Conservation (phyloP, 2,888 invertebrate species). For the Urechis unicinctus region DNA sequence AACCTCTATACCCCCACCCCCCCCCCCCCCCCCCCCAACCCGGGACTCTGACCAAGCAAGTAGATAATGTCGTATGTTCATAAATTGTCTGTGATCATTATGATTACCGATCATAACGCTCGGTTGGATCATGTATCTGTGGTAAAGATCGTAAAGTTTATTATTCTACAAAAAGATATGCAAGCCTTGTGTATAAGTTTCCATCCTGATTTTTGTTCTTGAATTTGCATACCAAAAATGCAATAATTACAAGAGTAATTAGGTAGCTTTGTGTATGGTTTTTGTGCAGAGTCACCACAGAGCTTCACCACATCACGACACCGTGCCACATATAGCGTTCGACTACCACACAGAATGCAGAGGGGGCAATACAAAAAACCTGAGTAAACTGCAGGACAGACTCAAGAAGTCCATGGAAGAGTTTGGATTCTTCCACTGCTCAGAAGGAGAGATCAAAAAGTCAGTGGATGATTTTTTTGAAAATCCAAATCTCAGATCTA, state of each 20-base stretch:
- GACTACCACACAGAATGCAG: slow-evolving; percentile 95
- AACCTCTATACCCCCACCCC: too few species aligned
- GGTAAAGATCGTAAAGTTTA: too few species aligned
- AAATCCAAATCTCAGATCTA: background rate
- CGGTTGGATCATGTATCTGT: too few species aligned
- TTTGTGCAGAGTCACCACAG: slow-evolving; percentile 67
- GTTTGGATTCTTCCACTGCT: slow-evolving; percentile 63
- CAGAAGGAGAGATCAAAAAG: background rate
- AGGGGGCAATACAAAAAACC: slow-evolving; percentile 71
- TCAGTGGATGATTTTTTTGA: background rate
- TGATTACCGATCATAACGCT: too few species aligned
- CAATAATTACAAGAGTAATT: too few species aligned
- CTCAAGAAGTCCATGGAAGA: slow-evolving; percentile 68
- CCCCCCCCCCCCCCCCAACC: too few species aligned
- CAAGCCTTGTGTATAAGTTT: background rate
- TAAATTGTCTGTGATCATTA: too few species aligned
- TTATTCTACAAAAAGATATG: too few species aligned
- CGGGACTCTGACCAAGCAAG: too few species aligned
- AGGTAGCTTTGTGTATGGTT: slow-evolving; percentile 8
- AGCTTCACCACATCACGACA: slow-evolving; percentile 67
- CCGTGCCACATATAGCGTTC: slow-evolving; percentile 83
- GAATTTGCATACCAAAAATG: too few species aligned
- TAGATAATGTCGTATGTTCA: too few species aligned
- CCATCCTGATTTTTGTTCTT: too few species aligned
- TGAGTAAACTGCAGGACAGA: slow-evolving; percentile 74